phyloP scores from a whole-genome alignment of 2,113 vertebrate genomes.

The Pelusios castaneus region DNA sequence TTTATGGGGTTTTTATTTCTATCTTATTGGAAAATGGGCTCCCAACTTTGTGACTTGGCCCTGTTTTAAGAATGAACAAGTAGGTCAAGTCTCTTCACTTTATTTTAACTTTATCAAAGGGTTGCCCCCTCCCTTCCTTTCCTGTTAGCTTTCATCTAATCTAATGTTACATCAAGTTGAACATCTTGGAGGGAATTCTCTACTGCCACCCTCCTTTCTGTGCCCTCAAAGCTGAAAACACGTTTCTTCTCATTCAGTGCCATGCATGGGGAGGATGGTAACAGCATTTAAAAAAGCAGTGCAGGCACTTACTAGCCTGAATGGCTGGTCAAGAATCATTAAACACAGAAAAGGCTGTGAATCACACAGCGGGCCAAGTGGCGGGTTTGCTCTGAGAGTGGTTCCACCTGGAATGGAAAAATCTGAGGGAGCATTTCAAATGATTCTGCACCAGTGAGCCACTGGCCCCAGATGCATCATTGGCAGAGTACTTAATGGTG shows the following conservation, averaged over 20 bases:
- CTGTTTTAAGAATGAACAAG: constrained; percentile 16
- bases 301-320: constrained; percentile 48
- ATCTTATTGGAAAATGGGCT: constrained; percentile 8
- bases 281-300: constrained; percentile 49
- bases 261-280: neutral
- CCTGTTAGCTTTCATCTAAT: constrained; percentile 44
- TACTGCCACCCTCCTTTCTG: neutral
- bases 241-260: constrained; percentile 51
- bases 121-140: constrained; percentile 36
- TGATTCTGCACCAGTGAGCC: neutral
- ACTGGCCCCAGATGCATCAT: constrained; percentile 1
- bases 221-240: constrained; percentile 48
- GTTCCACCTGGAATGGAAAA: constrained; percentile 47
- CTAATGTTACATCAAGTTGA: constrained; percentile 5
- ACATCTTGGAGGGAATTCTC: neutral
- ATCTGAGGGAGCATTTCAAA: neutral
- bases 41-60: constrained; percentile 27
- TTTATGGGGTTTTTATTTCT: neutral
- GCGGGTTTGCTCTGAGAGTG: constrained; percentile 24
- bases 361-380: neutral
- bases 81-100: constrained; percentile 24
- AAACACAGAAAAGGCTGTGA: constrained; percentile 12
- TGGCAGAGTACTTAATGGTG: neutral
- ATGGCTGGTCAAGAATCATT: constrained; percentile 40
- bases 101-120: constrained; percentile 45